Evolutionary conservation across 2,888 invertebrate genomes (phyloP), one percentile per base, ranked within the genome.

Genomic region (Lasioglossum leucozonium): DNA sequence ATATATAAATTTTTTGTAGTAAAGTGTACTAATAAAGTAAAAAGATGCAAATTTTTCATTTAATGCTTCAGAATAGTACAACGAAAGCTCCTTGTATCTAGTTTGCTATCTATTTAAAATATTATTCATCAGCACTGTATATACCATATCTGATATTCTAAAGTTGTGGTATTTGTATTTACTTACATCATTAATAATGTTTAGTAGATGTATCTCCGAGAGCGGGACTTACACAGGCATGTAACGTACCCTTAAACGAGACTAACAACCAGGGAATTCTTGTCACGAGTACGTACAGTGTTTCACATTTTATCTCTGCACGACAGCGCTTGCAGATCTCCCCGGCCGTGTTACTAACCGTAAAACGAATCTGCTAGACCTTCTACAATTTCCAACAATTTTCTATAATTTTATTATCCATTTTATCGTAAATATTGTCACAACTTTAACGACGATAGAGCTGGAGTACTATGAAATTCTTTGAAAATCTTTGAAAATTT

Each of bases 291-390:
- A 58, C 76, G 51, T 34, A 69, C 69, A 81, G 74, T 76, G 81
- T 76, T 65, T 84, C 81, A 81, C 81, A 81, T 76, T 85, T 79
- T 79, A 85, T 86, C 81, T 81, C 81, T 65, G 62, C 65, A 13
- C 69, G 79, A 62, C 67, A 40, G 22, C 37, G 30, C 75, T 73
- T 47, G 75, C 81, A 75, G 77, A 81, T 84, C 82, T 75, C 69
- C 40, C 16, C 5, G 18, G 22, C 44, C 47, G 34, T 58, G 47
- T 44, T 18, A 13, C 67, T 55, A 73, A 65, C n/a, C n/a, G 16
- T n/a, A 51, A n/a, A 55, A 65, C 13, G 2, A 30, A n/a, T 6
- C 44, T 40, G 11, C 34, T 69, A 71, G 10, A 22, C 51, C 71
- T 13, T 30, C 10, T 5, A 72, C 26, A 16, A 2, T n/a, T 10